These are phyloP conservation scores for Trematomus loennbergii DNA, from an alignment of 2,113 vertebrate species.

Conservation along the genomic window DNA sequence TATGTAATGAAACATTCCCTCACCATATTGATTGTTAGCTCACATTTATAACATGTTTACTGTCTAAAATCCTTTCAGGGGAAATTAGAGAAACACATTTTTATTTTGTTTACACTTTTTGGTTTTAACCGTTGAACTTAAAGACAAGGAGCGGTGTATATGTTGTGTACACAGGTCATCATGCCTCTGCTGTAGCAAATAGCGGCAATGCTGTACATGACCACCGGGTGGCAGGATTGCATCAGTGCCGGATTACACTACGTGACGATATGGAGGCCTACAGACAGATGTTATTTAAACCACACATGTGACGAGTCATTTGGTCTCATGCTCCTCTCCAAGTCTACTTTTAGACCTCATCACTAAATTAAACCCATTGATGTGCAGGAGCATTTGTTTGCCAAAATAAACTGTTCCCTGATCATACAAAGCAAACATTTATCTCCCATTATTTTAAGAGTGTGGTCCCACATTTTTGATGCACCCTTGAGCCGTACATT, in stretches of 20 bases:
- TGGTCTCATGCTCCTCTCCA: background rate
- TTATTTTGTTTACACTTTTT: too few relatives aligned
- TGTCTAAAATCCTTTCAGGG: too few relatives aligned
- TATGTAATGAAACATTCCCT: background rate
- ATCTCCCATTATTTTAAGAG: background rate
- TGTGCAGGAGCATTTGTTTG: background rate
- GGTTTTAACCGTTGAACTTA: too few relatives aligned
- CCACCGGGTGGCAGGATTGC: conserved; percentile 49
- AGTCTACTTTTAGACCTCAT: background rate
- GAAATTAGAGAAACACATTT: too few relatives aligned
- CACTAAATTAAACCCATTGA: background rate
- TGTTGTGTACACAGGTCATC: background rate
- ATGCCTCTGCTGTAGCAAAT: background rate
- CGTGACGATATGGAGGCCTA: background rate
- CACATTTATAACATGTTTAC: too few relatives aligned
- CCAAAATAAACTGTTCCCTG: too few relatives aligned
- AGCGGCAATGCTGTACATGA: background rate
- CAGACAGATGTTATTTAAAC: background rate
- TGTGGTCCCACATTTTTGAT: background rate
- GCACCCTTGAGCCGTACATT: background rate
- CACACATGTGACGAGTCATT: too few relatives aligned
- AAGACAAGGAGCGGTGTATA: too few relatives aligned
- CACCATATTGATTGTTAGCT: too few relatives aligned
- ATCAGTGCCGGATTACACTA: background rate
- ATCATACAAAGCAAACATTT: background rate